A percentile compares a stretch with the other conserved stretches of the same genome.
phyloP scores from a whole-genome alignment of 1,140 invertebrate species.

The Vollenhovia emeryi region DNA sequence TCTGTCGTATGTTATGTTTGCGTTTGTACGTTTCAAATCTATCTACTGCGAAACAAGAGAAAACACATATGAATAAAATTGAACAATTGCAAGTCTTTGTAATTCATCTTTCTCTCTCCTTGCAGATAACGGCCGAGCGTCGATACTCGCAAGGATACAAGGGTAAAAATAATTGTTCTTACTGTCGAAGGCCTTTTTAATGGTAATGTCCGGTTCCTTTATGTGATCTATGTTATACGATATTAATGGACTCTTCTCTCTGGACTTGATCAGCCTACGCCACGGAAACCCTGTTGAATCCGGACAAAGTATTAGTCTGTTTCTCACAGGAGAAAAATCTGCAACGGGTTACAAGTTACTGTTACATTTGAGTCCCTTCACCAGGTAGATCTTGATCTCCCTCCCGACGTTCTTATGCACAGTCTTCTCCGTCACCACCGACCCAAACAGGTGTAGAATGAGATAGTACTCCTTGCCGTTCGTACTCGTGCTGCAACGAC shows the following conservation, averaged over 20 bases:
- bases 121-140: neutral
- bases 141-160: conserved; percentile 1
- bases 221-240: conserved; percentile 72
- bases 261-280: conserved; percentile 75
- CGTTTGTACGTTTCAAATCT: conserved; percentile 65
- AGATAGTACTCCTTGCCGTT: conserved; percentile 75
- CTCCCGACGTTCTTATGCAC: conserved; percentile 75
- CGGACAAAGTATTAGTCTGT: neutral
- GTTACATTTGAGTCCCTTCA: conserved; percentile 80
- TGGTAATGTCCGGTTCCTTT: conserved; percentile 56
- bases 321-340: neutral
- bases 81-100: neutral
- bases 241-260: conserved; percentile 74
- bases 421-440: conserved; percentile 78
- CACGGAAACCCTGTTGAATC: conserved; percentile 74
- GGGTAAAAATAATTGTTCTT: conserved; percentile 51
- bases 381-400: conserved; percentile 79
- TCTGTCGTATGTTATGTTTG: conserved; percentile 60
- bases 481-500: conserved; percentile 75
- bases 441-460: conserved; percentile 78
- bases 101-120: neutral
- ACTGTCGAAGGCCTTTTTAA: neutral
- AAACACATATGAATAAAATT: conserved; percentile 31
- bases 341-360: too few relatives aligned
- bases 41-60: conserved; percentile 42